phyloP scores from a whole-genome alignment of 2,113 vertebrate genomes.

The Paradisaea rubra region DNA sequence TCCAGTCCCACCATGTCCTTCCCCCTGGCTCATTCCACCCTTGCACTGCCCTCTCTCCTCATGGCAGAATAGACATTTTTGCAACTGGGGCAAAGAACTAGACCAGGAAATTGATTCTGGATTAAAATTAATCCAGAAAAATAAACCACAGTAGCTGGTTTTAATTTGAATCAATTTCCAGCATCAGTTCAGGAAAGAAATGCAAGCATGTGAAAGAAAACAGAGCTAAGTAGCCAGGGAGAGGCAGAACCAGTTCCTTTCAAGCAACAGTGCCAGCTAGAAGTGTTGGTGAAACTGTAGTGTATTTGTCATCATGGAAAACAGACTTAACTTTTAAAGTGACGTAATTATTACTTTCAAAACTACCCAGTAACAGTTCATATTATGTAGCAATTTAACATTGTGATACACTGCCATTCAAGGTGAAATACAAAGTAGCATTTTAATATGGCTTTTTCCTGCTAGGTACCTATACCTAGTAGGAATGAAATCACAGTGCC shows the following conservation, averaged over 20 bases:
- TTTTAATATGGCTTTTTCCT: background rate
- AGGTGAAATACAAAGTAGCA: background rate
- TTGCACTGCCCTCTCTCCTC: background rate
- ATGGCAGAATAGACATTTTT: background rate
- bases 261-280: background rate
- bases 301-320: background rate
- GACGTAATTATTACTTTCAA: background rate
- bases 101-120: background rate
- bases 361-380: background rate
- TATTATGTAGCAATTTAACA: background rate
- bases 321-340: background rate
- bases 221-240: background rate
- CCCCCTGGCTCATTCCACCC: background rate
- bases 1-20: background rate
- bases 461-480: background rate
- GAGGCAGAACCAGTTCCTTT: background rate
- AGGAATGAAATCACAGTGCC: background rate
- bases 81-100: background rate
- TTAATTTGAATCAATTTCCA: background rate
- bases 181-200: background rate
- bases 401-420: background rate
- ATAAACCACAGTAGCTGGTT: background rate
- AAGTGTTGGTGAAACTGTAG: background rate
- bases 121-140: conserved; percentile 1
- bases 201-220: background rate